Percentiles rank a stretch among this genome's conserved stretches.
phyloP scores from a whole-genome alignment of 2,797 vertebrate species.

The Netta rufina region DNA sequence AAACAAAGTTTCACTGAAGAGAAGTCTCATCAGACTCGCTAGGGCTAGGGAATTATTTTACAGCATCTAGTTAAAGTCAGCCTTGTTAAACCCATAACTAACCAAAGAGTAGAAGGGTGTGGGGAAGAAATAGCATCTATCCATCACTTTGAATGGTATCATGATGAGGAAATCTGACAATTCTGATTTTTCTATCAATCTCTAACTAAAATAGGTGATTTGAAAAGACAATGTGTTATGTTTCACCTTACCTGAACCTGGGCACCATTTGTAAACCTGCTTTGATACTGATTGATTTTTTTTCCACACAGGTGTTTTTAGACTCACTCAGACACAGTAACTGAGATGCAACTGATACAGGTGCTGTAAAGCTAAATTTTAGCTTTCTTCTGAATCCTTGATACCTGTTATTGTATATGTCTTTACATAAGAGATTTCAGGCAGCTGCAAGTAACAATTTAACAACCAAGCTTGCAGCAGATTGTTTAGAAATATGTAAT shows the following conservation, averaged over 20 bases:
- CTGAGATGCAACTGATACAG: neutral
- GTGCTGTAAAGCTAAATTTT: neutral
- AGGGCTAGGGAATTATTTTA: neutral
- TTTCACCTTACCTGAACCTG: neutral
- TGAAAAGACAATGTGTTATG: neutral
- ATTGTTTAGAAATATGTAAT: slow-evolving; percentile 20
- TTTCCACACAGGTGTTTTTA: neutral
- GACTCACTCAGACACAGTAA: neutral
- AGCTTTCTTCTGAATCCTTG: neutral
- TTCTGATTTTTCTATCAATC: neutral
- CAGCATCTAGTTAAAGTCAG: neutral
- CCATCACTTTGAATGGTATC: neutral
- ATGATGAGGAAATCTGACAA: neutral
- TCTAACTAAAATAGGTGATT: neutral
- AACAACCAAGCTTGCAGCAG: neutral
- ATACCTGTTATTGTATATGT: neutral
- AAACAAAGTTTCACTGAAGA: slow-evolving; percentile 1
- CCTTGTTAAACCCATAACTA: slow-evolving; percentile 30
- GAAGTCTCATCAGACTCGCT: neutral
- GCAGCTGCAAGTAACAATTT: neutral
- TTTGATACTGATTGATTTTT: neutral
- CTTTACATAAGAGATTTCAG: neutral
- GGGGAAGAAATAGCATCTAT: neutral
- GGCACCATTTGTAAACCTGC: neutral
- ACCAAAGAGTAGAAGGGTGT: neutral